A percentile compares a stretch with the other conserved stretches of the same genome.
Evolutionary conservation across 2,888 invertebrate species (phyloP).

Genomic region (Acanthococcus lagerstroemiae): DNA sequence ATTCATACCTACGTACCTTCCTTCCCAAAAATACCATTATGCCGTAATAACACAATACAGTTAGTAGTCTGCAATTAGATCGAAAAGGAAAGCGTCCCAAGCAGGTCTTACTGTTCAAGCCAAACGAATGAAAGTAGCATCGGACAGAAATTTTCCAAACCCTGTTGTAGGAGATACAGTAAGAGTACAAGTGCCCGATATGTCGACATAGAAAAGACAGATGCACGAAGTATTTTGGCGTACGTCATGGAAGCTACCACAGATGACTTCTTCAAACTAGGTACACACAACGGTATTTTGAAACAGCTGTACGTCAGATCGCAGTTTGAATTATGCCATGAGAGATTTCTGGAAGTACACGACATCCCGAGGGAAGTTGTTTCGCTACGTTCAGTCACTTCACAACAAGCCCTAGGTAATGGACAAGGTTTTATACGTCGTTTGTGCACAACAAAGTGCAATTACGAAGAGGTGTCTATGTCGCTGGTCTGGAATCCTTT

Average conservation of each 20-base stretch:
- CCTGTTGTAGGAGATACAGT: background rate
- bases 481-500: too few relatives aligned
- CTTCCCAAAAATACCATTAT: too few relatives aligned
- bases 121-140: background rate
- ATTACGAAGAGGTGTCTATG: too few relatives aligned
- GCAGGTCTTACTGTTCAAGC: background rate
- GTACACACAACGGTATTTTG: background rate
- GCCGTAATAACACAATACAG: too few relatives aligned
- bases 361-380: background rate
- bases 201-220: conserved; percentile 24
- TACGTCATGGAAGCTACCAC: background rate
- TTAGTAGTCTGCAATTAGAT: too few relatives aligned
- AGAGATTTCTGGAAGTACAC: too few relatives aligned
- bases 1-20: too few relatives aligned
- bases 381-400: background rate
- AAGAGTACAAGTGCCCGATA: too few relatives aligned
- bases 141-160: background rate
- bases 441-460: background rate
- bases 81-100: background rate
- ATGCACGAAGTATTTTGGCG: conserved; percentile 14
- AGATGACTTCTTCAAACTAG: background rate
- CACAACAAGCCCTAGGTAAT: background rate
- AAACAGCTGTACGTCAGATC: conserved; percentile 8
- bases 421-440: background rate
- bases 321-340: conserved; percentile 1